Evolutionary conservation across 2,888 invertebrate genomes (phyloP).

Genomic region (Ligdia adustata): DNA sequence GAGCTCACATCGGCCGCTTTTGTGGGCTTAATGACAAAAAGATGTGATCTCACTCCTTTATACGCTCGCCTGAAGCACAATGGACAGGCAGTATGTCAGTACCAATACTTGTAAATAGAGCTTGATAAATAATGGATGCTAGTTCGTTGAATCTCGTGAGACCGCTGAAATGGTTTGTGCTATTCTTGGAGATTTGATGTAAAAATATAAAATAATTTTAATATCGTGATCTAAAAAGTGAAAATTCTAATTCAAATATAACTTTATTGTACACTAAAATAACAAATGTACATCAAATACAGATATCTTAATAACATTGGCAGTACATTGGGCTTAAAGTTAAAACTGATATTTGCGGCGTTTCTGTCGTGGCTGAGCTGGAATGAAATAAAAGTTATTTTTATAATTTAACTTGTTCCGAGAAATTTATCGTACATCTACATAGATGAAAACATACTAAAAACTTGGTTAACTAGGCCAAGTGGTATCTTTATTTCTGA

Average conservation of each 20-base stretch:
- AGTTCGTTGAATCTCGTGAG: neutral
- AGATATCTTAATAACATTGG: no score
- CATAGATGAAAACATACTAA: no score
- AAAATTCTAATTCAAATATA: no score
- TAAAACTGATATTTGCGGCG: no score
- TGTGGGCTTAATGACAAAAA: conserved; percentile 36
- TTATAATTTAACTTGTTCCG: no score
- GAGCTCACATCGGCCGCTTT: conserved; percentile 34
- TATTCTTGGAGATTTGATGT: conserved; percentile 2
- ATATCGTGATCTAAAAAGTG: neutral
- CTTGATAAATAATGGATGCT: conserved; percentile 10
- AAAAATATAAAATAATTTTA: neutral
- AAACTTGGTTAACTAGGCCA: no score
- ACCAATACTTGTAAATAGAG: conserved; percentile 20
- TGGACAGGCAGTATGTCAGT: conserved; percentile 15
- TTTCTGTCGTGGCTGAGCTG: no score
- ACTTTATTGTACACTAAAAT: no score
- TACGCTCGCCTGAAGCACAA: conserved; percentile 20
- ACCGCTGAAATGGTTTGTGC: neutral
- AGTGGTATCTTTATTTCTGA: no score
- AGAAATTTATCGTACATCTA: neutral
- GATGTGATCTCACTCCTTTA: conserved; percentile 32
- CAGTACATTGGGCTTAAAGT: no score
- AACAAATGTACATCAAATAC: no score
- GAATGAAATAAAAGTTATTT: no score